phyloP scores from a whole-genome alignment of 2,888 invertebrate genomes.

The Coremacera marginata region DNA sequence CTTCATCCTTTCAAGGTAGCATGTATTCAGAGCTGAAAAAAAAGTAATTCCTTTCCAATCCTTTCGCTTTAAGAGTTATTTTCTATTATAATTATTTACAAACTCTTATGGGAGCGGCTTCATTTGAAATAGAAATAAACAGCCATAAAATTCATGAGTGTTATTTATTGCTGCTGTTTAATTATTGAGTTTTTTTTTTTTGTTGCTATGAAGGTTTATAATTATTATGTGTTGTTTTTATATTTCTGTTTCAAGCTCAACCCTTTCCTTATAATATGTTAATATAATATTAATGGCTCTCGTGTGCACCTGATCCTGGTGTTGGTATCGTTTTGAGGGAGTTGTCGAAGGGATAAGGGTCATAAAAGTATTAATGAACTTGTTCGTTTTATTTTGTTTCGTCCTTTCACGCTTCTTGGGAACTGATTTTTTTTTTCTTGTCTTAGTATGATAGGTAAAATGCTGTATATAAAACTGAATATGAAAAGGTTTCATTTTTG shows the following conservation, averaged over 20 bases:
- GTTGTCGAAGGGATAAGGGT: not conserved
- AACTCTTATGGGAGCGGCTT: not conserved
- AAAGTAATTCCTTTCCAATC: not conserved
- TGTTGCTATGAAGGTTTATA: not conserved
- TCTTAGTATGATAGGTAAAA: too few species aligned
- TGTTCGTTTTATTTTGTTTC: not conserved
- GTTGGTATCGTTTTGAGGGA: not conserved
- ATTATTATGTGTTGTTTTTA: slow-evolving; percentile 4
- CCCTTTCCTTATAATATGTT: slow-evolving; percentile 37
- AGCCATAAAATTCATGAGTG: slow-evolving; percentile 18
- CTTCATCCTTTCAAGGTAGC: too few species aligned
- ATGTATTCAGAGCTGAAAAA: too few species aligned
- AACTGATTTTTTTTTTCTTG: too few species aligned
- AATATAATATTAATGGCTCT: slow-evolving; percentile 28
- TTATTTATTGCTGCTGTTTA: slow-evolving; percentile 19
- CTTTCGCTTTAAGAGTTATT: not conserved
- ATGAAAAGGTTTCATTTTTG: too few species aligned
- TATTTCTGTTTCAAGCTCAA: not conserved
- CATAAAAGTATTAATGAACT: slow-evolving; percentile 9
- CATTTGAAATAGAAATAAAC: slow-evolving; percentile 5
- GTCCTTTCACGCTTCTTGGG: too few species aligned
- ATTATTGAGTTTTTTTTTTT: not conserved
- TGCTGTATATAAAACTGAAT: too few species aligned
- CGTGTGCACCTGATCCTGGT: slow-evolving; percentile 14
- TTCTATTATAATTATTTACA: not conserved